Conservation (phyloP, 2,888 invertebrate genomes). For the Morpho deidamia region DNA sequence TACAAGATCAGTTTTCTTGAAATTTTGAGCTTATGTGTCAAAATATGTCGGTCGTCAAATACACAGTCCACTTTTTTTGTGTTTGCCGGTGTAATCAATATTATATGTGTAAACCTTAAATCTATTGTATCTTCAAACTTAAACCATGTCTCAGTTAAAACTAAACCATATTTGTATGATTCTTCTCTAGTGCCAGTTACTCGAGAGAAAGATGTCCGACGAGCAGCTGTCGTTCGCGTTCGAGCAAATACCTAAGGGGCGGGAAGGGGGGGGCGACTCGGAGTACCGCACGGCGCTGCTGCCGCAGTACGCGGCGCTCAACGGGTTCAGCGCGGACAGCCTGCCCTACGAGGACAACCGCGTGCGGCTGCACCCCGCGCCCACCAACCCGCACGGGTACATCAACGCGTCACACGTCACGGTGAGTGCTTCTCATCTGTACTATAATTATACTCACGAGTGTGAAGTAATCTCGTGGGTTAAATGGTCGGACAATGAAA, state of each 20-base stretch:
- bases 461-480: too few species aligned
- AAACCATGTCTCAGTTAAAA: too few species aligned
- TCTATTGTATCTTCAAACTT: too few species aligned
- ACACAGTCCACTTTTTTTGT: too few species aligned
- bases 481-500: too few species aligned
- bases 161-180: too few species aligned
- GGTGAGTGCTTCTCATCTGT: slow-evolving; percentile 62
- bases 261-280: slow-evolving; percentile 75
- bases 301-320: slow-evolving; percentile 81
- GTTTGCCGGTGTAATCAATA: too few species aligned
- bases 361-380: slow-evolving; percentile 88
- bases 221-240: slow-evolving; percentile 89
- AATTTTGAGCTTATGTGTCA: too few species aligned
- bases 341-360: slow-evolving; percentile 95
- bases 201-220: slow-evolving; percentile 80
- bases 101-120: too few species aligned
- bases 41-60: too few species aligned
- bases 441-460: too few species aligned
- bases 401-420: slow-evolving; percentile 95
- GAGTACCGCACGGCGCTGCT: slow-evolving; percentile 85
- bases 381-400: slow-evolving; percentile 91
- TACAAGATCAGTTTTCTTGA: too few species aligned
- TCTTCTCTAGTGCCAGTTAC: slow-evolving; percentile 55
- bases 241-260: slow-evolving; percentile 88
- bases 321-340: slow-evolving; percentile 81